Evolutionary conservation across 2,113 vertebrate species (phyloP), one percentile per base, ranked within the genome.

Genomic region (Brachyistius frenatus): DNA sequence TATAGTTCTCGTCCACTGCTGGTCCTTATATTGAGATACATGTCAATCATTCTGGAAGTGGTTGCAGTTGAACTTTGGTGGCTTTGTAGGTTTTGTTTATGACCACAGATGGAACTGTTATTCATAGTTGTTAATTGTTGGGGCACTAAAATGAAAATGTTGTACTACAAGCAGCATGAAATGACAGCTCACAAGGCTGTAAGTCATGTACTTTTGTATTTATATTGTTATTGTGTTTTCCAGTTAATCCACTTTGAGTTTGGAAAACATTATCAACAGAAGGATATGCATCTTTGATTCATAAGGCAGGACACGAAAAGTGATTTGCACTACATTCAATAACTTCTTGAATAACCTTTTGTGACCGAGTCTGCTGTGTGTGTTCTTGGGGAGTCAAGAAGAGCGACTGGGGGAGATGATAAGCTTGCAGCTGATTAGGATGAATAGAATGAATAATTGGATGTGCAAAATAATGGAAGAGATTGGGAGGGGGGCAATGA

Each of bases 371-470:
- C 66, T 16, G 50, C 68, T 36, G 37, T 60, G 72, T 81, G 47
- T 36, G 67, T 78, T 85, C 76, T 70, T 60, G 33, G 55, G 65
- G 70, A 72, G 41, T 80, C 46, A 64, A 83, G 79, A 76, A 75
- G 37, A 58, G 64, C 13, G 0, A 64, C 82, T 9, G 10, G 41
- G 82, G 54, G 46, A 62, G 79, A 72, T 23, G 67, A 87, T 85
- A 75, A 86, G 74, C 77, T 73, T 11, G 58, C 50, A 72, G 67
- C 72, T 87, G 87, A 89, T 91, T 78, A 79, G 37, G 61, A 62
- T 69, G 73, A 91, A 86, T 68, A 81, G 76, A 53, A 75, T 72
- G 70, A 86, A 85, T 91, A 85, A 91, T 88, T 91, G 81, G 77
- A 84, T 89, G 83, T 62, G 72, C 78, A 85, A 81, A 88, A 87